Percentiles rank a stretch among this genome's conserved stretches.
Evolutionary conservation across 1,140 invertebrate species (phyloP).

Genomic region (Oryzaephilus surinamensis): DNA sequence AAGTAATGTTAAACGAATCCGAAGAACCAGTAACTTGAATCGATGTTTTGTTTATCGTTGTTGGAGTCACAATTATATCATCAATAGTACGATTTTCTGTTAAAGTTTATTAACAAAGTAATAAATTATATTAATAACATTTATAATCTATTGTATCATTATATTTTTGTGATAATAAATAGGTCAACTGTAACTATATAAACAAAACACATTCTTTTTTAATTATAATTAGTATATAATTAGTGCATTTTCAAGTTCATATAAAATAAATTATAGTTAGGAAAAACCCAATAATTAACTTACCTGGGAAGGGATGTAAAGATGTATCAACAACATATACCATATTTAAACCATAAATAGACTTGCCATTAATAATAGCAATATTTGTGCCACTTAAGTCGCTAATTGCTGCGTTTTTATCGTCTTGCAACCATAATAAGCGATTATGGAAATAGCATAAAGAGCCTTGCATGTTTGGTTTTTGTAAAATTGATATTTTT

Average conservation of each 20-base stretch:
- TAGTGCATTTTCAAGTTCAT: too few species aligned
- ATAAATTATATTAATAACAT: too few species aligned
- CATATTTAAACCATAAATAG: constrained; percentile 52
- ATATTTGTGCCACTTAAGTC: constrained; percentile 65
- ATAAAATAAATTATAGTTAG: too few species aligned
- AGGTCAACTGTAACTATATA: too few species aligned
- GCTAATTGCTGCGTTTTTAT: constrained; percentile 64
- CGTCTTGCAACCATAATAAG: constrained; percentile 69
- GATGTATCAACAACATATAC: constrained; percentile 62
- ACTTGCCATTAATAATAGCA: constrained; percentile 54
- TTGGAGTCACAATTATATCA: constrained; percentile 56
- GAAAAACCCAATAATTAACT: too few species aligned
- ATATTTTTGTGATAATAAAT: too few species aligned
- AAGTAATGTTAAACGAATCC: constrained; percentile 69
- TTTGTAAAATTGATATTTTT: constrained; percentile 39
- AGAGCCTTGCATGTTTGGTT: constrained; percentile 47
- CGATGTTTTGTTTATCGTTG: constrained; percentile 47
- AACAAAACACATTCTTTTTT: too few species aligned
- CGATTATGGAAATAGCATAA: constrained; percentile 69
- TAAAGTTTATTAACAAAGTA: too few species aligned
- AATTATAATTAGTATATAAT: too few species aligned
- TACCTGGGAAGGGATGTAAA: constrained; percentile 47
- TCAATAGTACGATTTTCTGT: too few species aligned
- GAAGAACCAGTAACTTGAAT: constrained; percentile 59
- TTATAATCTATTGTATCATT: too few species aligned